Evolutionary conservation across 2,113 vertebrate genomes (phyloP), one percentile per base, ranked within the genome.

Genomic region (Dromas ardeola): DNA sequence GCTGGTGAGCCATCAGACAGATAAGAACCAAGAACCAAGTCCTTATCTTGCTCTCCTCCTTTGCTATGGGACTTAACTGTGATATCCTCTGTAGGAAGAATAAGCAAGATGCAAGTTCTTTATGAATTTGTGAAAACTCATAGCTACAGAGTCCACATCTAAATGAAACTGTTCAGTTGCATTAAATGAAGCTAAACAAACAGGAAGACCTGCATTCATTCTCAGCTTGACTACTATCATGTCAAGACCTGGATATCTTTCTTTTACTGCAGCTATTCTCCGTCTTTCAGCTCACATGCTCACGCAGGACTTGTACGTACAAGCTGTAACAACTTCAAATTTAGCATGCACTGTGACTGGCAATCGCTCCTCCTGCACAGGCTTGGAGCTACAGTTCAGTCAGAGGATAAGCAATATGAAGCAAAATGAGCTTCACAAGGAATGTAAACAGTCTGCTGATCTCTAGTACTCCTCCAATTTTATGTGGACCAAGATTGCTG

Each of bases 401-500:
- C 40, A 93, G 71, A 86, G 34, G 40, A 93, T 40, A 11, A 76
- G 55, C 61, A 82, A 63, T 53, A 18, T 2, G 55, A 38, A 72
- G 65, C 45, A 84, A 86, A 87, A 82, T 0, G 7, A 91, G 53
- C 78, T 82, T 47, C 70, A 53, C 11, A 42, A 65, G 40, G 34
- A 91, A 81, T 36, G 78, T 47, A 79, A 96, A 85, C 81, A 96
- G 49, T 72, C 93, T 96, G 89, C 76, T 53, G 76, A 86, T 83
- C 72, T 62, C 84, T 29, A 79, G 17, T 34, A 89, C 61, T 85
- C 70, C 90, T 93, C 81, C 92, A 78, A 65, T 65, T 72, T 69
- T 85, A 40, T 1, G 0, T 4, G 81, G 87, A 82, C 78, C 49
- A 72, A 72, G 70, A 88, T 79, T 4, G 2, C 52, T 50, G 26